Base-by-base conservation (phyloP, 2,888 invertebrate genomes). In the Monopis laevigella region DNA sequence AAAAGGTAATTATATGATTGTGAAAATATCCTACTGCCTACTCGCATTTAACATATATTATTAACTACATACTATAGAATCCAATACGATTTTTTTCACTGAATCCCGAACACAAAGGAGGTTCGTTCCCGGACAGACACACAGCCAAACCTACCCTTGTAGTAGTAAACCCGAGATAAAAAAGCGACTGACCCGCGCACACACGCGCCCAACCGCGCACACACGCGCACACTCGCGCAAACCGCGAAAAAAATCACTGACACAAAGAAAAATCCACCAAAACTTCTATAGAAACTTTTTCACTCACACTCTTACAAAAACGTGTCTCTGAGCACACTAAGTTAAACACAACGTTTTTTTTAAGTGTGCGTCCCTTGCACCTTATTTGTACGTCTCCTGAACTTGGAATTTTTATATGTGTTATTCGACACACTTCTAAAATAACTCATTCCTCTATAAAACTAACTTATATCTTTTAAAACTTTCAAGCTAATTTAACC, bases 71-170 rank as follows among this genome's bases (percentile, higher is more conserved):
- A n/a, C n/a, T n/a, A n/a, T n/a, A 71, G 74, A 77, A 77, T 77
- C 78, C 75, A 78, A 80, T 78, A 80, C 75, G 80, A 78, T 77
- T 77, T 80, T 80, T 46, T 80, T 77, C 77, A 30, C 74, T 74
- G 74, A 74, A 70, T 70, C 71, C 71, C 61, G 54, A 65, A 77
- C 74, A 80, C 78, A 78, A 78, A 80, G 80, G 71, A 21, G 21
- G 36, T 18, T n/a, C 21, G 59, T 60, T 62, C 62, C 55, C 65
- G 65, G 65, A 56, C 46, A 43, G 60, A 53, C 51, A 56, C 55
- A 55, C 66, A 51, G 58, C 65, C 63, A 65, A 48, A 44, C 41
- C 41, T 24, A 49, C 6, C 13, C 7, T 27, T 46, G 71, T 65
- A 65, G 67, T 67, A 47, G 70, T 65, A 52, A 60, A 73, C 73